Evolutionary conservation across 1,140 invertebrate genomes (phyloP).

Genomic region (Papilio glaucus): DNA sequence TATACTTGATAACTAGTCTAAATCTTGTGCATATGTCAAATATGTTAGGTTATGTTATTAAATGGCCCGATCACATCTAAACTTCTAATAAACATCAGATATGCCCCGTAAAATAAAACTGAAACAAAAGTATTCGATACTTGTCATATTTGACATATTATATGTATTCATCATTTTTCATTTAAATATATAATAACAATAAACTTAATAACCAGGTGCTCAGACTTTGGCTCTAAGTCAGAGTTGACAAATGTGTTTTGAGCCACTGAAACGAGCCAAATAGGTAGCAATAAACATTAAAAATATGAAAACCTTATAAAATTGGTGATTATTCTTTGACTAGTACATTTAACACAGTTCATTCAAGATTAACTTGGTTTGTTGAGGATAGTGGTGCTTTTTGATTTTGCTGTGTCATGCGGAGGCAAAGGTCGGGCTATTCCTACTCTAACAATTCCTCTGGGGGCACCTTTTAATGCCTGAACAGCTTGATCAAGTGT

Average conservation of each 20-base stretch:
- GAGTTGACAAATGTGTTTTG: not conserved
- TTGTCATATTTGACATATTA: too few species aligned
- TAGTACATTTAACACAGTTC: conserved; percentile 71
- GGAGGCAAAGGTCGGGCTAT: conserved; percentile 75
- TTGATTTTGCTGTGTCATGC: conserved; percentile 70
- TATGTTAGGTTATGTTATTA: not conserved
- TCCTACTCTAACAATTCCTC: conserved; percentile 92
- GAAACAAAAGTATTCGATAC: not conserved
- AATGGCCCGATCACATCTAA: too few species aligned
- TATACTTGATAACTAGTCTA: not conserved
- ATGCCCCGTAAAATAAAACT: not conserved
- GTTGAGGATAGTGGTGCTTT: conserved; percentile 72
- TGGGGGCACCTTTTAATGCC: conserved; percentile 92
- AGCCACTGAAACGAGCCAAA: not conserved
- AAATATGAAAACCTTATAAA: conserved; percentile 36
- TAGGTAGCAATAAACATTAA: not conserved
- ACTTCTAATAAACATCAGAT: not conserved
- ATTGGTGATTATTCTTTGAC: conserved; percentile 77
- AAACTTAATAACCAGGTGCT: not conserved
- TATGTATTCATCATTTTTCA: not conserved
- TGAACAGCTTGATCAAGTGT: conserved; percentile 95
- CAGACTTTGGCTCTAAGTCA: not conserved
- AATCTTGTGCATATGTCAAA: conserved; percentile 27
- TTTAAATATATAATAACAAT: not conserved
- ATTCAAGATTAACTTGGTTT: conserved; percentile 74